phyloP scores from a whole-genome alignment of 2,113 vertebrate species.

The Pteropus alecto region DNA sequence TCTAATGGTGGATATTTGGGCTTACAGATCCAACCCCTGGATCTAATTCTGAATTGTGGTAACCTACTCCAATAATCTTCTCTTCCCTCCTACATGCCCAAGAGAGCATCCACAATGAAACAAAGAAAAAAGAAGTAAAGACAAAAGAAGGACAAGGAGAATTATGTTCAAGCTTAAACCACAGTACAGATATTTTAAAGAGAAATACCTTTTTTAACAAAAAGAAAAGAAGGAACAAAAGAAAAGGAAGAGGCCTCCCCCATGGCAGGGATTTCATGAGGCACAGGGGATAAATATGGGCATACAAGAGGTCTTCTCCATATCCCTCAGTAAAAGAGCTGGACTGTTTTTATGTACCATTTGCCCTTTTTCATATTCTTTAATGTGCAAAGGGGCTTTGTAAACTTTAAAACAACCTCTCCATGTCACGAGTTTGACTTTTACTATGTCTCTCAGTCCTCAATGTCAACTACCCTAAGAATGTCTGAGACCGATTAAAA shows the following conservation, averaged over 20 bases:
- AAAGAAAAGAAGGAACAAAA: neutral
- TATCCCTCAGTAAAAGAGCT: neutral
- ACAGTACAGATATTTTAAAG: neutral
- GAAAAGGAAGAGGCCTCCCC: neutral
- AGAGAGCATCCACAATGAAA: neutral
- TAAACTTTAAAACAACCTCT: neutral
- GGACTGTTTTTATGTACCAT: neutral
- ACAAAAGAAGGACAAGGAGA: neutral
- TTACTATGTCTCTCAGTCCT: neutral
- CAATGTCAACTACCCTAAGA: neutral
- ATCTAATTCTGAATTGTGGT: neutral
- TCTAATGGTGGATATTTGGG: neutral
- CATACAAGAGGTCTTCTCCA: neutral
- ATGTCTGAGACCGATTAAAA: neutral
- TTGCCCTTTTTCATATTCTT: neutral
- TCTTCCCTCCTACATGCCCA: neutral
- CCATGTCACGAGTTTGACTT: neutral
- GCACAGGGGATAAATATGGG: neutral
- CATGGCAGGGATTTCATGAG: neutral
- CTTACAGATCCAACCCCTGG: neutral
- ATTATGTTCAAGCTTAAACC: neutral
- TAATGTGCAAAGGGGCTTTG: neutral
- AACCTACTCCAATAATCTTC: neutral
- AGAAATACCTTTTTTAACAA: neutral
- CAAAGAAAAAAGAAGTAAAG: neutral